Base-by-base conservation (phyloP, 2,113 vertebrate species). In the Gymnocephalus cernua region DNA sequence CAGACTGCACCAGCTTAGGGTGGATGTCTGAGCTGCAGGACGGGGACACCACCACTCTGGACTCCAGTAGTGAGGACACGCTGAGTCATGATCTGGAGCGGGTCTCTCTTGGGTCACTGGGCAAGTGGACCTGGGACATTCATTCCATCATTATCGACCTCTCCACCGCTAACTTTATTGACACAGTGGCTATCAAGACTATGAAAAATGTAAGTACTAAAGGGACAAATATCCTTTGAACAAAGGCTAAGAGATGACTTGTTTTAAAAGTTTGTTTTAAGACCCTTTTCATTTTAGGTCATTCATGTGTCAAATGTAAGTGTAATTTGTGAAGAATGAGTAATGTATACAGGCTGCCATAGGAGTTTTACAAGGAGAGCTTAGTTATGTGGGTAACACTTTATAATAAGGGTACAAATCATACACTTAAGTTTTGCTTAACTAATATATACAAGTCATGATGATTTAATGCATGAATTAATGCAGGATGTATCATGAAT, bases 111-210 rank as follows among this genome's bases (percentile, higher is more conserved):
- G 96, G 94, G 3, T 94, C 93, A 45, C 78, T 93, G 41, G 95
- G 94, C 18, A 95, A 95, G 78, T 95, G 95, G 94, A 94, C 92
- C 14, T 95, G 94, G 94, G 93, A 95, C 71, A 95, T 94, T 64
- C 95, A 99, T 0, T 92, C 96, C 0, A 85, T 99, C 57, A 82
- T 99, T 71, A 93, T 99, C 71, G 98, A 99, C 91, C 93, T 99
- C 69, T 95, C 96, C 41, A 73, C 97, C 0, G 92, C 96, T 70
- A 98, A 94, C 88, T 99, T 99, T 0, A 93, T 96, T 61, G 98
- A 99, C 90, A 98, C 95, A 0, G 97, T 99, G 87, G 96, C 96
- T 56, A 93, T 97, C 82, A 99, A 99, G 89, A 96, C 90, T 4
- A 82, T 99, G 80, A 97, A 93, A 95, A 98, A 97, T 4, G 98